Evolutionary conservation across 2,797 vertebrate species (phyloP).

Genomic region (Rhynchonycteris naso): DNA sequence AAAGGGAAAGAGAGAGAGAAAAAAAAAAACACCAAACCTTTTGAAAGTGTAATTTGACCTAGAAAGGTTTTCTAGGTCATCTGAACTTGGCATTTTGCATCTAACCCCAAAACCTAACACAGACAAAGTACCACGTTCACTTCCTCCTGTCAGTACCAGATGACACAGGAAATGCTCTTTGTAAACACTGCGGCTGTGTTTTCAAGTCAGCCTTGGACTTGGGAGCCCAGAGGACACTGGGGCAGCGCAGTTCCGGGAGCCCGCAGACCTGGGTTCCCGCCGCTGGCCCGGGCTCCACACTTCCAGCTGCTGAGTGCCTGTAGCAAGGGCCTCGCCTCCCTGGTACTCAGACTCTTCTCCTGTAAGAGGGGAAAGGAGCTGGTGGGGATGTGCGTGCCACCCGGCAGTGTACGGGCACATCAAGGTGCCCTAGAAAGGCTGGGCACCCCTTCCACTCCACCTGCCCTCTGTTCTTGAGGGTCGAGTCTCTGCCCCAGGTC

Average conservation of each 20-base stretch:
- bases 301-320: background rate
- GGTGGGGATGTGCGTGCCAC: rapidly evolving
- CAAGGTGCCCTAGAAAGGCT: background rate
- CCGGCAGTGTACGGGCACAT: too few relatives aligned
- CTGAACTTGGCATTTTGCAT: slow-evolving; percentile 78
- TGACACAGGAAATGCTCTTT: slow-evolving; percentile 79
- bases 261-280: background rate
- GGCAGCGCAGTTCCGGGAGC: background rate
- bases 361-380: background rate
- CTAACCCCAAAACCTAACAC: slow-evolving; percentile 84
- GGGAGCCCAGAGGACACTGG: background rate
- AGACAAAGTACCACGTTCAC: slow-evolving; percentile 74
- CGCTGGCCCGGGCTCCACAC: background rate
- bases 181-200: slow-evolving; percentile 73
- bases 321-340: background rate
- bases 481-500: background rate
- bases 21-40: slow-evolving; percentile 68
- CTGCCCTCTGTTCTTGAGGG: background rate
- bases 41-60: slow-evolving; percentile 84
- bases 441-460: background rate
- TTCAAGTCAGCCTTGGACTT: slow-evolving; percentile 54
- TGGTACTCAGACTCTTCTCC: background rate
- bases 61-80: slow-evolving; percentile 87
- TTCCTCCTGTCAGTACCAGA: slow-evolving; percentile 78
- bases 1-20: background rate